Conservation (phyloP, 2,888 invertebrate genomes). For the Dicyrtoma fusca region DNA sequence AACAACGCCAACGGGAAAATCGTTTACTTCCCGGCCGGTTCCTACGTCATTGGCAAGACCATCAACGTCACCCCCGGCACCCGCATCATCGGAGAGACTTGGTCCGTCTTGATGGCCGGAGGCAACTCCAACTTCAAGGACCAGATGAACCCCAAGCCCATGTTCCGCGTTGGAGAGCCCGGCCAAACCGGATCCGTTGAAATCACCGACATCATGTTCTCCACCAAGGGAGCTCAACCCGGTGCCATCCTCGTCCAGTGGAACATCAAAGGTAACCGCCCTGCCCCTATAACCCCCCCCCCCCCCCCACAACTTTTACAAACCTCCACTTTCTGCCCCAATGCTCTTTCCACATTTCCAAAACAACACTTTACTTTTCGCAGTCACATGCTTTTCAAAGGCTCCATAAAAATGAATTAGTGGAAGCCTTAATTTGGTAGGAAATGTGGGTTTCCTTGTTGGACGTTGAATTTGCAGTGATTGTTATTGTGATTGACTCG, state of each 20-base stretch:
- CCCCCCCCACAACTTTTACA: too few species aligned
- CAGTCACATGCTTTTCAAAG: too few species aligned
- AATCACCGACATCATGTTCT: conserved; percentile 51
- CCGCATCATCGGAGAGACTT: conserved; percentile 49
- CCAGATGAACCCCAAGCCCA: conserved; percentile 44
- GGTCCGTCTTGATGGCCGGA: conserved; percentile 50
- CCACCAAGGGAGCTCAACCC: conserved; percentile 48
- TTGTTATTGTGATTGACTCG: too few species aligned
- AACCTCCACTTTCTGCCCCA: too few species aligned
- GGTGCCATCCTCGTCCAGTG: conserved; percentile 50
- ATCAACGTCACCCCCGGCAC: conserved; percentile 46
- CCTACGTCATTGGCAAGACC: conserved; percentile 48
- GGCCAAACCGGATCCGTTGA: conserved; percentile 48
- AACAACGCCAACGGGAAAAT: conserved; percentile 47
- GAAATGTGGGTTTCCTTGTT: too few species aligned
- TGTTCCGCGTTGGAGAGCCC: conserved; percentile 49
- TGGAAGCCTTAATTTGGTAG: too few species aligned
- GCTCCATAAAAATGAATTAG: too few species aligned
- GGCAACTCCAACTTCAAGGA: conserved; percentile 46
- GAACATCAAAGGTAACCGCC: conserved; percentile 41
- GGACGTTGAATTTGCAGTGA: too few species aligned
- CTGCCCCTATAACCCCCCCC: too few species aligned
- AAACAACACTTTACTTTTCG: too few species aligned
- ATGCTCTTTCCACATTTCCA: too few species aligned
- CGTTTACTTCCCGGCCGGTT: conserved; percentile 50